Evolutionary conservation across 2,888 invertebrate species (phyloP), one percentile per base, ranked within the genome.

Genomic region (Leucophenga montana): DNA sequence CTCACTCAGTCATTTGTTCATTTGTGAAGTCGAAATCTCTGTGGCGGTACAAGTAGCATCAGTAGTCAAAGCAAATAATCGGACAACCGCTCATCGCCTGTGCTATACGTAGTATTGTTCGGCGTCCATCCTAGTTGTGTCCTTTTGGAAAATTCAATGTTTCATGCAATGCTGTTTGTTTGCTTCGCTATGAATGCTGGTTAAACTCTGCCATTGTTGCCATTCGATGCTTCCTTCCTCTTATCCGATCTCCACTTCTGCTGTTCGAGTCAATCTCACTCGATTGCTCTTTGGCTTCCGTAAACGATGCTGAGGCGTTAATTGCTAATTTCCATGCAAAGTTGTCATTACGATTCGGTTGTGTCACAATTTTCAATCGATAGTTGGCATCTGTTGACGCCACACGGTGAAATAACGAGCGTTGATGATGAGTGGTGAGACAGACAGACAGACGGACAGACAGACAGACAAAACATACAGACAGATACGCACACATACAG

Each of bases 291-390:
- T 50, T n/a, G 50, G 50, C 16, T 50, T 50, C 50, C 18, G 75
- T 75, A 72, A 71, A 75, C 72, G 75, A 70, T 75, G 73, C 69
- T 70, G 61, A 69, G 83, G 82, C 85, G 85, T 85, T 82, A 78
- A 82, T 83, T 81, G 85, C 77, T 74, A 77, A 83, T 77, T 85
- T 75, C 77, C 83, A 79, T 75, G 78, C 82, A 75, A 79, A 77
- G 71, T 71, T 79, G 76, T 71, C 79, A 73, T 75, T 74, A 75
- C 46, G 50, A 57, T 61, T 33, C 62, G 78, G 67, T 75, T 75
- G 31, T 48, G 80, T 76, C 75, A 77, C 78, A 80, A 70, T 78
- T 77, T 78, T 76, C 82, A 83, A 85, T 83, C 85, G 82, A 83
- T 85, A 75, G 72, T 74, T 67, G 71, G 75, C 83, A 85, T 78